Base-by-base conservation (phyloP, 2,797 vertebrate species). In the Furcifer pardalis region DNA sequence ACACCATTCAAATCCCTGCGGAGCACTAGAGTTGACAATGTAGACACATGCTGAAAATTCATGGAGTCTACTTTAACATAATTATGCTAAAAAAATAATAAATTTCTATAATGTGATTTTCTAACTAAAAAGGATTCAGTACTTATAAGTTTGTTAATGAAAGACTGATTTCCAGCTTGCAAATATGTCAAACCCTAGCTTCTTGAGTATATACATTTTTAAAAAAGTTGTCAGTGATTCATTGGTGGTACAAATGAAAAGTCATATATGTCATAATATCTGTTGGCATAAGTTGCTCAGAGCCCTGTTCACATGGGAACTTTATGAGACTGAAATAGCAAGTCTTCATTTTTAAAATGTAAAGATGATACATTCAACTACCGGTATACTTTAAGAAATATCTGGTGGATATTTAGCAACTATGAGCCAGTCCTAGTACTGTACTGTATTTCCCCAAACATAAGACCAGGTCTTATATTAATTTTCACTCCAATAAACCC, bases 111-210 rank as follows among this genome's bases (percentile, higher is more conserved):
- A 59, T 79, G 52, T 66, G 76, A 74, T 76, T 79, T 65, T 81
- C 17, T 83, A 88, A 82, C 83, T 88, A 89, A 88, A 91, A 77
- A 42, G 25, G 17, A 74, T 81, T 59, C 5, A 62, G 63, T 81
- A 71, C 91, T 88, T 91, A 8, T 32, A 37, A 84, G 23, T 35
- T 86, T 49, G 84, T 91, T 82, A 69, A 44, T 77, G 89, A 81
- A 79, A 6, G 21, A 69, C 78, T 82, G 21, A 49, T 4, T 46
- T 81, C 56, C 59, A 30, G 1, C 52, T 42, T 59, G 60, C 65
- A 77, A 80, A 86, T 15, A 71, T 12, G 1, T 9, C 0, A 0
- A 17, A 75, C 59, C 12, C 19, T 65, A 23, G 49, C 3, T 81
- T 77, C 60, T 91, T 7, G 25, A 7, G 9, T 56, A 52, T 60